These are phyloP conservation scores for Coptodon rendalli DNA, from an alignment of 2,113 vertebrate species.

Conservation along the genomic window DNA sequence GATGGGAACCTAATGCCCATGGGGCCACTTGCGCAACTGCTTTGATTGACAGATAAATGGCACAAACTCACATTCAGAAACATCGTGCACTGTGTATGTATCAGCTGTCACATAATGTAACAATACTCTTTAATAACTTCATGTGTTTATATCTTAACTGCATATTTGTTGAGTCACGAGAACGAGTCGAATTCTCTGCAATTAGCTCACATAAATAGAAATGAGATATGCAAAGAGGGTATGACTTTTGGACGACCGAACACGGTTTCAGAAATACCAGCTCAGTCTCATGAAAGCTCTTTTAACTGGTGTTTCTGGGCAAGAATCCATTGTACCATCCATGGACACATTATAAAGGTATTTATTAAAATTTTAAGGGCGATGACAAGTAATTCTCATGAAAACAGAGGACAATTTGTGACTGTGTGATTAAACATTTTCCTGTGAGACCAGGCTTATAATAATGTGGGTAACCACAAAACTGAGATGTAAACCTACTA, in stretches of 20 bases:
- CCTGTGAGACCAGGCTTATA: not conserved
- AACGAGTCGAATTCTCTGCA: not conserved
- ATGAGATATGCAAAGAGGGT: not conserved
- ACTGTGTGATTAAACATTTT: not conserved
- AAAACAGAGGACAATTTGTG: not conserved
- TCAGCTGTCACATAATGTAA: not conserved
- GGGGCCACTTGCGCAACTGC: constrained; percentile 19
- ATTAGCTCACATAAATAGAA: not conserved
- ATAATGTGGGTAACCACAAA: not conserved
- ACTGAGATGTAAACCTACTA: not conserved
- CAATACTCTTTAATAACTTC: not conserved
- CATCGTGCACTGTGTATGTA: not conserved
- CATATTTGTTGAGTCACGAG: not conserved
- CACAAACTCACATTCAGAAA: not conserved
- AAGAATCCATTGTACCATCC: not conserved
- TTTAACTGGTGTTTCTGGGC: not conserved
- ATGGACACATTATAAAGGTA: not conserved
- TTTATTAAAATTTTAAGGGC: not conserved
- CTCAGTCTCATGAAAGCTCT: not conserved
- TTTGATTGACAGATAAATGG: constrained; percentile 24
- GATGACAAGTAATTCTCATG: not conserved
- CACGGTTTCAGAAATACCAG: not conserved
- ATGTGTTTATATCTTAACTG: not conserved
- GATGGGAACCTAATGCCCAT: constrained; percentile 56
- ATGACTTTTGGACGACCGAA: not conserved